Evolutionary conservation across 2,888 invertebrate species (phyloP), one percentile per base, ranked within the genome.

Genomic region (Dasypogon diadema): DNA sequence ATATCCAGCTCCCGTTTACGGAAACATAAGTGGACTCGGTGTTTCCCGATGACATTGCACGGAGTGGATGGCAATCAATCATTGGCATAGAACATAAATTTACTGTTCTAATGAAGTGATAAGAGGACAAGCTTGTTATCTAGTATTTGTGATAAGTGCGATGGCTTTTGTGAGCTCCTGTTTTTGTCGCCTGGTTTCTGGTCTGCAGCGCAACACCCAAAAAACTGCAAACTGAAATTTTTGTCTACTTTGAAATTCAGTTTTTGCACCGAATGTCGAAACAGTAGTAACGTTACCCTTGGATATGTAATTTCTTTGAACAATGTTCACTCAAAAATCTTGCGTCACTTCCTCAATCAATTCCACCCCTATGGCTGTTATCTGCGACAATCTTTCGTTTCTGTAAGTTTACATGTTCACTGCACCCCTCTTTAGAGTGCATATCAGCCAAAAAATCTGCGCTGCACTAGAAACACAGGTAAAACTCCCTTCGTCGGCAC

Each of bases 1-100:
- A 74, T 65, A 46, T 58, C 70, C 74, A 70, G 76, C 76, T 76
- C 54, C 76, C 56, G 76, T 74, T 76, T 74, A 68, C 68, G 72
- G 70, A 24, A 63, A 56, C 65, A 48, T 21, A 42, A 8, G 26
- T 68, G 48, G 65, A 26, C 46, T 48, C 12, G 34, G 4, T 4
- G 14, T 4, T 42, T 37, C 16, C 42, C 24, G 54, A 54, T 51
- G 55, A 51, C 72, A 37, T 37, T 55, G 51, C 37, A 56, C 30
- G 37, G 51, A 18, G 8, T 21, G 42, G 73, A 55, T 22, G 34
- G 30, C 30, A 74, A 74, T 74, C 73, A 74, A 74, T 74, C 73
- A 74, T 37, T 58, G 56, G 51, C 56, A 74, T 56, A 42, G 30
- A 58, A 74, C 73, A 56, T 37, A 56, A 56, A 56, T 56, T 56